Evolutionary conservation across 1,140 invertebrate species (phyloP).

Genomic region (Macrobrachium nipponense): DNA sequence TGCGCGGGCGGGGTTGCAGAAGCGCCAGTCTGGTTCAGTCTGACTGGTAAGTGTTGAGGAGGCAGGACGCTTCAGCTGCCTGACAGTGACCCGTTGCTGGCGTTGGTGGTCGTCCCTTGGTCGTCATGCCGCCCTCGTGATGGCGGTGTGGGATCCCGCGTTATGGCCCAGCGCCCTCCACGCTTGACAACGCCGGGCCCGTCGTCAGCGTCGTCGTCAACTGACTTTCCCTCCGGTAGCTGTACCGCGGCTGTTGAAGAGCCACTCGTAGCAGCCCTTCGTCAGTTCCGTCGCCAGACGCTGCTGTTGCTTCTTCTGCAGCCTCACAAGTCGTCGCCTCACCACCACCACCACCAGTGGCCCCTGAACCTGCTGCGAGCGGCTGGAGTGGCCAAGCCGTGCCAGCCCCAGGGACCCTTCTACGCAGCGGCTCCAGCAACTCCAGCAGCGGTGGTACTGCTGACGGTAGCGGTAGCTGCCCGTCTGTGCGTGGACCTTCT

Average conservation of each 20-base stretch:
- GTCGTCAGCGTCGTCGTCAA: neutral
- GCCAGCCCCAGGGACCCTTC: neutral
- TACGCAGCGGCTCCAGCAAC: too few species aligned
- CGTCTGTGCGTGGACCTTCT: too few species aligned
- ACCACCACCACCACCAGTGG: too few species aligned
- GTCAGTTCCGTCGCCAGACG: too few species aligned
- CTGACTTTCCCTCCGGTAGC: neutral
- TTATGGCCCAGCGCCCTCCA: conserved; percentile 14
- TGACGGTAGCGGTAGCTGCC: too few species aligned
- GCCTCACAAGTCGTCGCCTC: too few species aligned
- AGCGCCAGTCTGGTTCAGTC: neutral
- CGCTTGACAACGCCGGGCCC: neutral
- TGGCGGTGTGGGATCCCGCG: conserved; percentile 1
- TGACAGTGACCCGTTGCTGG: too few species aligned
- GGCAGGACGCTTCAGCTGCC: too few species aligned
- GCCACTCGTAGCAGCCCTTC: too few species aligned
- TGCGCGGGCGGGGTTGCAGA: neutral
- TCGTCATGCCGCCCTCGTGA: conserved; percentile 3
- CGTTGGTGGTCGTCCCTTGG: neutral
- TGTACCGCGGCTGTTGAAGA: neutral
- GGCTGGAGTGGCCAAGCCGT: neutral
- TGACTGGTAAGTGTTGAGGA: neutral
- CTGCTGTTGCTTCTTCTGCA: too few species aligned
- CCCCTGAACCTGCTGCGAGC: neutral
- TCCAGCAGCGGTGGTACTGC: too few species aligned